Evolutionary conservation across 1,140 invertebrate species (phyloP), one percentile per base, ranked within the genome.

Genomic region (Zaprionus africanus): DNA sequence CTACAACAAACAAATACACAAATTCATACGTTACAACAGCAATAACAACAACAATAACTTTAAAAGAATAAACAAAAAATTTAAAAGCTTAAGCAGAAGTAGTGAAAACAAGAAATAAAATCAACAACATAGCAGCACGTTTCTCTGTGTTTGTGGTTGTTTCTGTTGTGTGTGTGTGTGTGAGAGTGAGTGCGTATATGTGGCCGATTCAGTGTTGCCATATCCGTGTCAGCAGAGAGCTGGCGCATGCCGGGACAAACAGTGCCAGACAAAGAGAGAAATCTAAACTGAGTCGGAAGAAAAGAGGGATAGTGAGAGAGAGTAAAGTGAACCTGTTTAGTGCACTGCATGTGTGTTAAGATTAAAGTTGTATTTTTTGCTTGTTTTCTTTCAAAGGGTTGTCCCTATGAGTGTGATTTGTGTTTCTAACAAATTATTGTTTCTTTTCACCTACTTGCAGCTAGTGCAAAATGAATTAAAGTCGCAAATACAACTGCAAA

Each of bases 141-240:
- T 83, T 82, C 41, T 41, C 53, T 73, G 53, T 74, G 69, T 64
- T 28, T 75, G 46, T 36, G 22, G 67, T 28, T 79, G 41, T 41
- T 9, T 31, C 5, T 41, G 57, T 63, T 41, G 57, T 63, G 28
- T 66, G 49, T 68, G 66, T 57, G 53, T 26, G 43, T 28, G 24
- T 19, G 28, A 13, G 61, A 15, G 41, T 12, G 53, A 34, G 31
- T 56, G 13, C 51, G 36, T 72, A 15, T 65, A 13, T 49, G 28
- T 61, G 58, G 63, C 61, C 70, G 69, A 36, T 38, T 61, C 80
- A 87, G 84, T 68, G 84, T 88, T 79, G 79, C 80, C 83, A 64
- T 79, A 69, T 81, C 71, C 66, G 81, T 81, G 79, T 66, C 68
- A 74, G 49, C 73, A 64, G 60, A 64, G 67, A 38, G 34, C 28